Evolutionary conservation across 2,113 vertebrate genomes (phyloP), one percentile per base, ranked within the genome.

Genomic region (Corythoichthys intestinalis): DNA sequence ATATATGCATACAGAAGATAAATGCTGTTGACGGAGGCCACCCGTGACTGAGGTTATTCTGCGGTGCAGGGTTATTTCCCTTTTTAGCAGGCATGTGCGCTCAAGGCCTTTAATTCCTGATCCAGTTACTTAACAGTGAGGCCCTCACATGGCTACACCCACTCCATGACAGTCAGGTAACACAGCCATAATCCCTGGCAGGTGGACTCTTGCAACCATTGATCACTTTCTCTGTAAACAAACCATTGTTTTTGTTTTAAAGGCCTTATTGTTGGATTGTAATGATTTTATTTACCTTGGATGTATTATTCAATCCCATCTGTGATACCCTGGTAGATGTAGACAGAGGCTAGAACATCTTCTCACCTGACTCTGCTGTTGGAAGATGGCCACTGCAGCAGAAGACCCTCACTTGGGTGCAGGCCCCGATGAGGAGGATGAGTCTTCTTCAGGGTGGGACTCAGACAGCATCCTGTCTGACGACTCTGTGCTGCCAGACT

Each of bases 401-500:
- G 58, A 73, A 13, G 78, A 89, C 75, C 81, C 81, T 14, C 64
- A 75, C 52, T 76, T 90, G 65, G 88, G 82, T 68, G 79, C 50
- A 1, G 90, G 79, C 6, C 86, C 78, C 0, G 73, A 87, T 6
- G 79, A 86, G 1, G 86, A 88, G 4, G 35, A 81, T 34, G 28
- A 39, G 37, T 80, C 65, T 65, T 52, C 66, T 49, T 79, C 73
- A n/a, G 82, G 68, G 20, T 88, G 88, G 0, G 93, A 92, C 46
- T 88, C 69, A 12, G 84, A 88, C 73, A 94, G 92, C 74, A 39
- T 93, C 68, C 79, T 83, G 17, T 93, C 93, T 0, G 92, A 94
- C 0, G 94, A 95, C 83, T 94, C 92, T 0, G 61, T 93, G 38
- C 90, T 92, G 38, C 93, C 92, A 0, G 80, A 83, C 52, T 91